A percentile compares a stretch with the other conserved stretches of the same genome.
These are phyloP conservation scores for Polyploca ridens DNA, from an alignment of 2,888 invertebrate genomes.

Conservation along the genomic window DNA sequence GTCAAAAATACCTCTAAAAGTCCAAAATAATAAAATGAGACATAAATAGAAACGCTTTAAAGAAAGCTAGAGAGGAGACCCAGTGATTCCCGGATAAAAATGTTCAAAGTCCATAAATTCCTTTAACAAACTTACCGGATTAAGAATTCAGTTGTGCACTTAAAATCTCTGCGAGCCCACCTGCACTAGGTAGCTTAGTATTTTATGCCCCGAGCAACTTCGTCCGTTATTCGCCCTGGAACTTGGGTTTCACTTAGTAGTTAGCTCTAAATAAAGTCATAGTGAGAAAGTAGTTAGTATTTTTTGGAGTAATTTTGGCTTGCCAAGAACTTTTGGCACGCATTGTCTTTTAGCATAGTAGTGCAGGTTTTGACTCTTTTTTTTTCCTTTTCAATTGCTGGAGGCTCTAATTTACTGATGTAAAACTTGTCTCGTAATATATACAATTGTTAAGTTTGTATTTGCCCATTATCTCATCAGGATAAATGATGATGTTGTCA, in stretches of 20 bases:
- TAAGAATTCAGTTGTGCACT: constrained; percentile 26
- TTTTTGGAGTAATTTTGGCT: constrained; percentile 5
- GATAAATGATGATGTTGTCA: too few species aligned
- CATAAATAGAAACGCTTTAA: background rate
- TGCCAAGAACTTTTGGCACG: background rate
- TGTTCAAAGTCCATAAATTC: constrained; percentile 12
- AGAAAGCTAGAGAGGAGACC: background rate
- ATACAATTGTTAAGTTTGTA: too few species aligned
- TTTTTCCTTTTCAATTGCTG: too few species aligned
- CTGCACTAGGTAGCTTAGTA: constrained; percentile 5
- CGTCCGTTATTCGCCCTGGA: constrained; percentile 5
- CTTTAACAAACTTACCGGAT: constrained; percentile 15
- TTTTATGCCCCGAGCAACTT: background rate
- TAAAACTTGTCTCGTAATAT: too few species aligned
- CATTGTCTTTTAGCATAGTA: background rate
- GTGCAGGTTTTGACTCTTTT: background rate
- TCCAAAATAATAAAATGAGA: background rate
- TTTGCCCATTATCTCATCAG: too few species aligned
- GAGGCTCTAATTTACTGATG: too few species aligned
- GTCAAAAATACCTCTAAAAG: too few species aligned
- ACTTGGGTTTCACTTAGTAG: constrained; percentile 29
- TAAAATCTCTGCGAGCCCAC: constrained; percentile 20
- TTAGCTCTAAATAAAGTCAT: constrained; percentile 22
- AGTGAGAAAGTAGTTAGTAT: constrained; percentile 17
- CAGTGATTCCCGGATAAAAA: constrained; percentile 4